phyloP scores from a whole-genome alignment of 2,113 vertebrate genomes.

The Pimephales promelas region DNA sequence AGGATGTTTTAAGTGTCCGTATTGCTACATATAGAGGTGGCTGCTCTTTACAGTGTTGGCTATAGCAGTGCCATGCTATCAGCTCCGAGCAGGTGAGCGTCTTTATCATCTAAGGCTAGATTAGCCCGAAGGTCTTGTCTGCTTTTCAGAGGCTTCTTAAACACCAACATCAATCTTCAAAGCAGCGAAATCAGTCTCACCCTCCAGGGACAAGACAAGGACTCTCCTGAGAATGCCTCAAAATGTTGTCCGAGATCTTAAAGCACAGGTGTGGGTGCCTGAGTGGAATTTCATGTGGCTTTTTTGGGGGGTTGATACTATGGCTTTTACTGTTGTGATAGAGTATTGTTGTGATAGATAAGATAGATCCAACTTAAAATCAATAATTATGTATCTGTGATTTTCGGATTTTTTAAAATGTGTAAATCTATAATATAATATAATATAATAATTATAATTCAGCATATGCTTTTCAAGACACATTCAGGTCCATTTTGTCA shows the following conservation, averaged over 20 bases:
- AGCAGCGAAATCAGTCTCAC: conserved; percentile 24
- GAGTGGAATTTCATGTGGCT: conserved; percentile 49
- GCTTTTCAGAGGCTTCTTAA: conserved; percentile 51
- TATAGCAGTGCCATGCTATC: conserved; percentile 63
- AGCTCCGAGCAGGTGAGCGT: conserved; percentile 63
- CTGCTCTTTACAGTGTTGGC: conserved; percentile 19
- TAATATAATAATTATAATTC: background rate
- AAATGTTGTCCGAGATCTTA: conserved; percentile 61
- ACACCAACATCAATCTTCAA: conserved; percentile 46
- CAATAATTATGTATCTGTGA: too few relatives aligned
- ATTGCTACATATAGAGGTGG: background rate
- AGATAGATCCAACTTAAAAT: too few relatives aligned
- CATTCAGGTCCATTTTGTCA: background rate
- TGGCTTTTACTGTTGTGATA: too few relatives aligned
- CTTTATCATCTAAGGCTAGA: conserved; percentile 49
- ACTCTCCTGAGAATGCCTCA: conserved; percentile 65
- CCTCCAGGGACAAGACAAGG: conserved; percentile 68
- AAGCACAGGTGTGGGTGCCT: conserved; percentile 8
- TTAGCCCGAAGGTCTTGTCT: conserved; percentile 57
- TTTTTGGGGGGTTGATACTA: background rate
- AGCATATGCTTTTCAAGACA: background rate
- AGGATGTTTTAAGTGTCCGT: conserved; percentile 27
- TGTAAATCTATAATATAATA: background rate
- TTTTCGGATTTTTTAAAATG: background rate
- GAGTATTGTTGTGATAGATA: too few relatives aligned